These are phyloP conservation scores for Squalus acanthias DNA, from an alignment of 2,797 vertebrate species.

Conservation along the genomic window DNA sequence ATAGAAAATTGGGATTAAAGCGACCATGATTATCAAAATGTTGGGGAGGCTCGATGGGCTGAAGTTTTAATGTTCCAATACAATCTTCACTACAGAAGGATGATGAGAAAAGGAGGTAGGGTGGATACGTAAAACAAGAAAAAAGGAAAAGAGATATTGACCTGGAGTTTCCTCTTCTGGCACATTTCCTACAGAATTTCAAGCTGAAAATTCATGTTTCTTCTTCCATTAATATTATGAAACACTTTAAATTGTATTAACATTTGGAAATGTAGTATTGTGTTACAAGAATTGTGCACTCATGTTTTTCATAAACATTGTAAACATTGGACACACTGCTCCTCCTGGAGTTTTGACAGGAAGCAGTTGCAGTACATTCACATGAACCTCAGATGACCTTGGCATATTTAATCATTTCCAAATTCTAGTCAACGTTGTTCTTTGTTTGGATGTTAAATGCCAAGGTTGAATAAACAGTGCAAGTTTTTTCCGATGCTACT, in stretches of 20 bases:
- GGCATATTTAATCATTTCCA: background rate
- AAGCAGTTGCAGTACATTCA: background rate
- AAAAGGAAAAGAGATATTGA: background rate
- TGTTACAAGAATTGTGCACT: background rate
- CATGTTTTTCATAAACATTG: background rate
- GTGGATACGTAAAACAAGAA: background rate
- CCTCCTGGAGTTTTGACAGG: background rate
- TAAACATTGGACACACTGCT: background rate
- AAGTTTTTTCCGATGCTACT: background rate
- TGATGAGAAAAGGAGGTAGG: background rate
- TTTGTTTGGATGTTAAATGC: background rate
- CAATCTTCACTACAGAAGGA: background rate
- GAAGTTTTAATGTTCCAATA: background rate
- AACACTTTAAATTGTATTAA: background rate
- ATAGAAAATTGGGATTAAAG: background rate
- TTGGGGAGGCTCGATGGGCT: background rate
- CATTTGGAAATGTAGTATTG: background rate
- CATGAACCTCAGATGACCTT: slow-evolving; percentile 20
- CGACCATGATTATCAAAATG: background rate
- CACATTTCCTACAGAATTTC: background rate
- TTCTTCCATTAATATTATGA: background rate
- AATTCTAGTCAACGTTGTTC: background rate
- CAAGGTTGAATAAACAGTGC: background rate
- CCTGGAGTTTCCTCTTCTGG: background rate
- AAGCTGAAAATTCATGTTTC: background rate